Evolutionary conservation across 2,888 invertebrate species (phyloP).

Genomic region (Melieria omissa): DNA sequence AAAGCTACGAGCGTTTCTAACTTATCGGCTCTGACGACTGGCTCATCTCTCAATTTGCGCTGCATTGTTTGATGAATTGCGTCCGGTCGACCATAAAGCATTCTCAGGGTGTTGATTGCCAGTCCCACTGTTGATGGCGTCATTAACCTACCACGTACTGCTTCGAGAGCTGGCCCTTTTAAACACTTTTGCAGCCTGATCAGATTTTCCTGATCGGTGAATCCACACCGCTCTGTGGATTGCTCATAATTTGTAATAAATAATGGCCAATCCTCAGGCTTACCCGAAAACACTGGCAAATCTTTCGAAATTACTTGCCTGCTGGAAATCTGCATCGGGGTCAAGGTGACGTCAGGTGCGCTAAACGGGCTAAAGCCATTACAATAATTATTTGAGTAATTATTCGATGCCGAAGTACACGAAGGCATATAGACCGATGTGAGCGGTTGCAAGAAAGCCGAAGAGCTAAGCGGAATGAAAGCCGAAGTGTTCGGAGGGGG

Average conservation of each 20-base stretch:
- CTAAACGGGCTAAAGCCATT: no score
- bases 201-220: slow-evolving; percentile 37
- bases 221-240: slow-evolving; percentile 43
- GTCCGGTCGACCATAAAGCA: slow-evolving; percentile 38
- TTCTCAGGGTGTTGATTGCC: slow-evolving; percentile 34
- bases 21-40: slow-evolving; percentile 21
- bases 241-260: slow-evolving; percentile 40
- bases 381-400: no score
- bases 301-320: slow-evolving; percentile 33
- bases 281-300: slow-evolving; percentile 33
- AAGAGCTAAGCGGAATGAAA: no score
- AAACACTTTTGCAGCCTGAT: slow-evolving; percentile 39
- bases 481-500: no score
- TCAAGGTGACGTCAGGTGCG: not conserved
- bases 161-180: slow-evolving; percentile 31
- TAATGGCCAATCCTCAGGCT: slow-evolving; percentile 40
- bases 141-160: slow-evolving; percentile 36
- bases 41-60: slow-evolving; percentile 21
- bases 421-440: no score
- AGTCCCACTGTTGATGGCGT: slow-evolving; percentile 34
- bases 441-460: no score
- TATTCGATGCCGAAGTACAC: no score
- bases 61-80: slow-evolving; percentile 13
- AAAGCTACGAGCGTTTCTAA: slow-evolving; percentile 26
- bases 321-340: slow-evolving; percentile 20